Percentiles rank a stretch among this genome's conserved stretches.
phyloP scores from a whole-genome alignment of 37 sponge, comb jelly and placozoan species.

The Aplysina aerophoba region DNA sequence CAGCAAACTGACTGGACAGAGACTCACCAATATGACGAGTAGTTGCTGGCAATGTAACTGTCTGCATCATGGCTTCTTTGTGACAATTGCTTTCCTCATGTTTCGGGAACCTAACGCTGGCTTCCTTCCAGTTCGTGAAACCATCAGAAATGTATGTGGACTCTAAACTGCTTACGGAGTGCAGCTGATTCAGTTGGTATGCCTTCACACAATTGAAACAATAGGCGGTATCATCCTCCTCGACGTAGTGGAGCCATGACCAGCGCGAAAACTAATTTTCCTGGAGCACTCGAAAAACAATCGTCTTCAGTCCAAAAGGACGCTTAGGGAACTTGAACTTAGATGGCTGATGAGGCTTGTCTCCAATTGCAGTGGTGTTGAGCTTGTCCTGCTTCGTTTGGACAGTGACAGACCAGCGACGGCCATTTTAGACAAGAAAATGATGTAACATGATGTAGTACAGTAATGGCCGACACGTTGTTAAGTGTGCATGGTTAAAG shows the following conservation, averaged over 20 bases:
- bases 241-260: constrained; percentile 47
- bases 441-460: background rate
- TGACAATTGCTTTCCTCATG: constrained; percentile 49
- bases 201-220: constrained; percentile 47
- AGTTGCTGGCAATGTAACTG: constrained; percentile 36
- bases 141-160: constrained; percentile 28
- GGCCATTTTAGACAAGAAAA: no score
- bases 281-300: constrained; percentile 48
- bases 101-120: constrained; percentile 41
- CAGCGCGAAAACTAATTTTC: constrained; percentile 44
- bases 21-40: constrained; percentile 56
- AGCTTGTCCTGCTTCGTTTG: background rate
- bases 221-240: constrained; percentile 40
- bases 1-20: constrained; percentile 32
- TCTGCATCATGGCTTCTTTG: constrained; percentile 33
- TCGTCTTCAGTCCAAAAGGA: constrained; percentile 42
- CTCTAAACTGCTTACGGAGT: constrained; percentile 31
- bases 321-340: constrained; percentile 46
- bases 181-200: constrained; percentile 48
- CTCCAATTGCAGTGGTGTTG: constrained; percentile 25
- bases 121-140: constrained; percentile 66
- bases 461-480: constrained; percentile 3
- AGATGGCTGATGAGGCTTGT: constrained; percentile 23
- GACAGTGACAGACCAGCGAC: constrained; percentile 8
- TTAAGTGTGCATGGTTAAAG: no score